A percentile compares a stretch with the other conserved stretches of the same genome.
Conservation (phyloP, 2,888 invertebrate species). For the Acanthococcus lagerstroemiae region DNA sequence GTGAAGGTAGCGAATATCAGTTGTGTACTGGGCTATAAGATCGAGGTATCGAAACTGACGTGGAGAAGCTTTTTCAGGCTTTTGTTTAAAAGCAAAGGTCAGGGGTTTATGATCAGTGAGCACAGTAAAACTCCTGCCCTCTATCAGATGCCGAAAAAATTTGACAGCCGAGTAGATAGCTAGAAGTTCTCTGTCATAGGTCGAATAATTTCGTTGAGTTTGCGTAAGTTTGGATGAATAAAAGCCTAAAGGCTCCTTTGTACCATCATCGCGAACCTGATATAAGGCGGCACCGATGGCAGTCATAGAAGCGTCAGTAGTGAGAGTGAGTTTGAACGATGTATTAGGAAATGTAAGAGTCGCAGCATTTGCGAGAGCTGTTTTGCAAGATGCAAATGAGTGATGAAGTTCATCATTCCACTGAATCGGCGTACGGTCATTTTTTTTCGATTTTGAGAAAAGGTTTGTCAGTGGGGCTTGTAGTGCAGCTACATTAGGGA, state of each 20-base stretch:
- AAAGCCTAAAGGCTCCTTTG: background rate
- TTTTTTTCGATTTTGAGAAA: conserved; percentile 32
- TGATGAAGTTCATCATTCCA: conserved; percentile 32
- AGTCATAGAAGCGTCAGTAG: conserved; percentile 41
- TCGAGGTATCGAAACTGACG: conserved; percentile 21
- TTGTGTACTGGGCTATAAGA: conserved; percentile 15
- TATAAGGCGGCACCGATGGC: conserved; percentile 42
- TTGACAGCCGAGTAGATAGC: background rate
- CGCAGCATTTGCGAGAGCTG: conserved; percentile 38
- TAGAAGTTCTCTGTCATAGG: background rate
- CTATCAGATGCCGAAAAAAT: conserved; percentile 20
- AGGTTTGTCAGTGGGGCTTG: conserved; percentile 27
- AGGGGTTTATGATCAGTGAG: conserved; percentile 30
- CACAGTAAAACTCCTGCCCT: conserved; percentile 19
- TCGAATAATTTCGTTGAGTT: background rate
- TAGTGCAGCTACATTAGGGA: conserved; percentile 31
- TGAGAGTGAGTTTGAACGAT: conserved; percentile 38
- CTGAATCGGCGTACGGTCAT: conserved; percentile 33
- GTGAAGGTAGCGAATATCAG: conserved; percentile 36
- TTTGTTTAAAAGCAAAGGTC: conserved; percentile 37
- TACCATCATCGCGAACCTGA: conserved; percentile 35
- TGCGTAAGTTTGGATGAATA: background rate
- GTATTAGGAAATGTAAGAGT: conserved; percentile 39
- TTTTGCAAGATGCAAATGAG: conserved; percentile 38
- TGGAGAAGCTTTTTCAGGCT: conserved; percentile 32